phyloP scores from a whole-genome alignment of 2,888 invertebrate species.

The Pristionchus mayeri region DNA sequence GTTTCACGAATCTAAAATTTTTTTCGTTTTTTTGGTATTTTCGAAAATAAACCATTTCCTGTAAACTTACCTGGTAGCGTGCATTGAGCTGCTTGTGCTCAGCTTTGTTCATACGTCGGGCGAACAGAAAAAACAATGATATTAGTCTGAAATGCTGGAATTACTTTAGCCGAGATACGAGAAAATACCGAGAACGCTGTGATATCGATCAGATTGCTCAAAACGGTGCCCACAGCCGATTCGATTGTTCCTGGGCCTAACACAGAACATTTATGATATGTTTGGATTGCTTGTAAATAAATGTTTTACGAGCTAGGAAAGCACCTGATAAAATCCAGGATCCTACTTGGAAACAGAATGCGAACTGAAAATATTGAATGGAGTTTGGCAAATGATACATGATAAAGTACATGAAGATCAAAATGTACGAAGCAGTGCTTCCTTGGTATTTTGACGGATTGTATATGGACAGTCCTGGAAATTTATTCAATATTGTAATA shows the following conservation, averaged over 20 bases:
- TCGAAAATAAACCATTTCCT: not conserved
- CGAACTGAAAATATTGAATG: constrained; percentile 8
- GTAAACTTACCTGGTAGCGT: not conserved
- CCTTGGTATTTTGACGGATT: not conserved
- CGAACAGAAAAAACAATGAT: not conserved
- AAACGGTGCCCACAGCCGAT: not conserved
- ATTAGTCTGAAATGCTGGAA: not conserved
- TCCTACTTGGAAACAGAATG: not conserved
- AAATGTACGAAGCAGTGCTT: not conserved
- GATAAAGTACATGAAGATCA: not conserved
- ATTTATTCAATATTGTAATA: not conserved
- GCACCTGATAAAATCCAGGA: not conserved
- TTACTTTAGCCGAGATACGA: too few relatives aligned
- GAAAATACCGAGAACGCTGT: not conserved
- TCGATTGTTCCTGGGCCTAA: not conserved
- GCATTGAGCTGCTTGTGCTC: not conserved
- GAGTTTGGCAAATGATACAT: too few relatives aligned
- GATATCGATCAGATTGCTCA: constrained; percentile 2
- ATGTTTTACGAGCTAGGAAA: not conserved
- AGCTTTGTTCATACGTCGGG: not conserved
- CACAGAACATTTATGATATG: too few relatives aligned
- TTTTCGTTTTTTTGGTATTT: not conserved
- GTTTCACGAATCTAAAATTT: not conserved
- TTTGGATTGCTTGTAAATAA: not conserved
- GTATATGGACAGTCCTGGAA: not conserved